These are phyloP conservation scores for Cataglyphis livida DNA, from an alignment of 2,888 invertebrate species.

Conservation along the genomic window DNA sequence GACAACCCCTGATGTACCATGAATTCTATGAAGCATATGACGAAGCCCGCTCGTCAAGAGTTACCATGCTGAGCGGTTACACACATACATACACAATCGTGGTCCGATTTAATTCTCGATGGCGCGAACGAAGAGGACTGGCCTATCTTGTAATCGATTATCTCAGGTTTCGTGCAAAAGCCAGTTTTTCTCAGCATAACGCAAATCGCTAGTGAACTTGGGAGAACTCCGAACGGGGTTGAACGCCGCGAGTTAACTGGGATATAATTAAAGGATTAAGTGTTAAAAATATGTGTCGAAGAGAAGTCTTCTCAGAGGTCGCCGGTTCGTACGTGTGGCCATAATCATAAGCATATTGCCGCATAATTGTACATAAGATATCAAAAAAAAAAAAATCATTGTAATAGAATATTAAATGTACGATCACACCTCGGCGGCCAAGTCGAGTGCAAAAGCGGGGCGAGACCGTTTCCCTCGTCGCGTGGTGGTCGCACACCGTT, in stretches of 20 bases:
- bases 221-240: slow-evolving; percentile 49
- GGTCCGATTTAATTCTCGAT: slow-evolving; percentile 60
- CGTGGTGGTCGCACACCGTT: slow-evolving; percentile 56
- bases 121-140: slow-evolving; percentile 67
- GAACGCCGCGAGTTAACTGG: slow-evolving; percentile 50
- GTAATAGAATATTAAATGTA: slow-evolving; percentile 81
- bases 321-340: slow-evolving; percentile 78
- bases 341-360: slow-evolving; percentile 62
- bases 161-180: slow-evolving; percentile 72
- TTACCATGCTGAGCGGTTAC: slow-evolving; percentile 84
- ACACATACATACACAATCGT: slow-evolving; percentile 8
- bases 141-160: slow-evolving; percentile 73
- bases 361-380: slow-evolving; percentile 79
- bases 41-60: slow-evolving; percentile 84
- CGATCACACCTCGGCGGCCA: slow-evolving; percentile 76
- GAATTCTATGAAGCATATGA: slow-evolving; percentile 84
- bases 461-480: slow-evolving; percentile 45
- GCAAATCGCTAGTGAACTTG: slow-evolving; percentile 61
- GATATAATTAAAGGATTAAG: slow-evolving; percentile 59
- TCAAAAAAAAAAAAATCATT: slow-evolving; percentile 79
- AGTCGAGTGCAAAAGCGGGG: slow-evolving; percentile 26
- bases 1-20: slow-evolving; percentile 90
- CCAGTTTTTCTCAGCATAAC: slow-evolving; percentile 70
- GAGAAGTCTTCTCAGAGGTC: slow-evolving; percentile 79
- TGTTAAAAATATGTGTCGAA: slow-evolving; percentile 72